These are phyloP conservation scores for Prolemur simus DNA, from an alignment of 2,113 vertebrate species.

Conservation along the genomic window DNA sequence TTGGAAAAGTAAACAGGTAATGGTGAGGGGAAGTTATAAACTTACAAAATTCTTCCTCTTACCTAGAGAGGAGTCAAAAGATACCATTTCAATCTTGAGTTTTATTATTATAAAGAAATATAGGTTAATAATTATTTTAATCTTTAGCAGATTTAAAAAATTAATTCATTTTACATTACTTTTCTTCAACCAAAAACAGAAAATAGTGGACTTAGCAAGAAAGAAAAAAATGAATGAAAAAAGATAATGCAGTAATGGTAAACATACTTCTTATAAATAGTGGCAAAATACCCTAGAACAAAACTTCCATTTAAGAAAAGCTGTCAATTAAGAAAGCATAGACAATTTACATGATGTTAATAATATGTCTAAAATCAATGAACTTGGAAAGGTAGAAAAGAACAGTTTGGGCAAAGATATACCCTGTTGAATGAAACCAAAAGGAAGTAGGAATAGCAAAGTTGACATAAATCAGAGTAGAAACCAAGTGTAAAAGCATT, in stretches of 20 bases:
- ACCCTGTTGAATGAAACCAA: not conserved
- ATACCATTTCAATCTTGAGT: not conserved
- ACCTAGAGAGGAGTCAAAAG: not conserved
- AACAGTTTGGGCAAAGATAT: not conserved
- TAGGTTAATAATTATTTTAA: not conserved
- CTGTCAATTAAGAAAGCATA: no score
- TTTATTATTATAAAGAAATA: not conserved
- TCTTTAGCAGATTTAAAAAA: not conserved
- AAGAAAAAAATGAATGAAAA: not conserved
- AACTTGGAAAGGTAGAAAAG: not conserved
- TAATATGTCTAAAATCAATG: not conserved
- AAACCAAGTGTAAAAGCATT: not conserved
- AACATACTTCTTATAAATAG: not conserved
- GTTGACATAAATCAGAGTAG: not conserved
- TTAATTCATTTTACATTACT: not conserved
- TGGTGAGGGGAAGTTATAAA: not conserved
- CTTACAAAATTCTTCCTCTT: not conserved
- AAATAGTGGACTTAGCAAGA: not conserved
- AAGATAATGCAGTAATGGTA: not conserved
- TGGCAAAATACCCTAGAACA: not conserved
- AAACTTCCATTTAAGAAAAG: no score
- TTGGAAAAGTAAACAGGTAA: not conserved
- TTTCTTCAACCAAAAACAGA: not conserved
- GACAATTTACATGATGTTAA: not conserved
- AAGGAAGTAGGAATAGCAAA: not conserved